phyloP scores from a whole-genome alignment of 2,888 invertebrate genomes.

The Nematopogon swammerdamellus region DNA sequence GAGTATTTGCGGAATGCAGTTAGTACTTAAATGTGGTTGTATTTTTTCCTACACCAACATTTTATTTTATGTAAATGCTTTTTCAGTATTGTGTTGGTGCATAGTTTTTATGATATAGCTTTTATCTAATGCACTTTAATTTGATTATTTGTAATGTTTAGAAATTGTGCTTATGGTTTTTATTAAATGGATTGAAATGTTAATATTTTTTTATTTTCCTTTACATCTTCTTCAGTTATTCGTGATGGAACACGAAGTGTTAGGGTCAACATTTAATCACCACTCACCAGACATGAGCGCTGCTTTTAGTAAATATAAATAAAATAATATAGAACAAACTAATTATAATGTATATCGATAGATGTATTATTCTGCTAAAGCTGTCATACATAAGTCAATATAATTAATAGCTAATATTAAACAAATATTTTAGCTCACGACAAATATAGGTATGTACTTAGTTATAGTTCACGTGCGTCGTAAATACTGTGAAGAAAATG shows the following conservation, averaged over 20 bases:
- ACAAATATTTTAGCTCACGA: not conserved
- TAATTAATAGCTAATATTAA: conserved; percentile 14
- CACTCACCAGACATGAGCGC: no score
- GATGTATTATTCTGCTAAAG: not conserved
- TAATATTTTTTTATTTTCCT: conserved; percentile 5
- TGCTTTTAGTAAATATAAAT: no score
- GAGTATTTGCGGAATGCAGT: not conserved
- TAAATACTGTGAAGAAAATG: not conserved
- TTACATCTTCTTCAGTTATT: no score
- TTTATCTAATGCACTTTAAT: conserved; percentile 6
- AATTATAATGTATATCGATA: no score
- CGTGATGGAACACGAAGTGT: no score
- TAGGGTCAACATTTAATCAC: no score
- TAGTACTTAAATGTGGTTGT: no score
- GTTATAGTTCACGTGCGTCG: no score
- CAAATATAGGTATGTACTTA: no score
- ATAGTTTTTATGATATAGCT: conserved; percentile 10
- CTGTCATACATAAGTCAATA: conserved; percentile 8
- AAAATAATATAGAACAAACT: no score
- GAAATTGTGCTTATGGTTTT: conserved; percentile 8
- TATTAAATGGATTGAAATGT: conserved; percentile 9
- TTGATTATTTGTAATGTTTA: no score
- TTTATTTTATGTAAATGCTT: conserved; percentile 15
- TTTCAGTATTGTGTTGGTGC: conserved; percentile 15
- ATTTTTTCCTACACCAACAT: conserved; percentile 13